These are phyloP conservation scores for Amphilophus citrinellus DNA, from an alignment of 2,113 vertebrate genomes.

Conservation along the genomic window DNA sequence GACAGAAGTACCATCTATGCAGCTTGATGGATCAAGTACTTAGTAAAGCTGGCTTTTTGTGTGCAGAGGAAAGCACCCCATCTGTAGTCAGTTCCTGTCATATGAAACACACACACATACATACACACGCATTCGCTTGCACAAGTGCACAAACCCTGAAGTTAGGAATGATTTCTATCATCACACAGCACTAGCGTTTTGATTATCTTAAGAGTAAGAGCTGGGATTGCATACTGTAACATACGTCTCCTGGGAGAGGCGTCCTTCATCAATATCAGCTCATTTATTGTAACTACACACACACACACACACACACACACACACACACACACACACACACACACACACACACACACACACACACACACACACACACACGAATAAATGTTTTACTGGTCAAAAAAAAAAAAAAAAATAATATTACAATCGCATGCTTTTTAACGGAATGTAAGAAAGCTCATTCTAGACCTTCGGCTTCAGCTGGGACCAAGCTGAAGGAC, in stretches of 20 bases:
- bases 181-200: constrained; percentile 77
- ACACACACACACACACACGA: constrained; percentile 20
- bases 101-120: constrained; percentile 43
- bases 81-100: constrained; percentile 73
- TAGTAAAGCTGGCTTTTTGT: constrained; percentile 73
- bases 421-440: constrained; percentile 79
- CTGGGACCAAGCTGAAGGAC: constrained; percentile 34
- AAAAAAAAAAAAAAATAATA: constrained; percentile 36
- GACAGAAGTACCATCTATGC: constrained; percentile 61
- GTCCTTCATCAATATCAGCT: constrained; percentile 74
- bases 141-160: constrained; percentile 77
- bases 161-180: constrained; percentile 74
- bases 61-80: constrained; percentile 73
- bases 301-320: constrained; percentile 5
- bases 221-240: constrained; percentile 79
- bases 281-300: constrained; percentile 34
- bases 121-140: constrained; percentile 37
- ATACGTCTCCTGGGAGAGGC: constrained; percentile 67
- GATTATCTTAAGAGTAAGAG: constrained; percentile 77
- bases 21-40: constrained; percentile 70
- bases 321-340: too few species aligned
- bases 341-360: background rate
- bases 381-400: constrained; percentile 55
- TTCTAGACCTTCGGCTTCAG: constrained; percentile 56
- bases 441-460: constrained; percentile 81